Evolutionary conservation across 2,113 vertebrate genomes (phyloP).

Genomic region (Oryzias javanicus): DNA sequence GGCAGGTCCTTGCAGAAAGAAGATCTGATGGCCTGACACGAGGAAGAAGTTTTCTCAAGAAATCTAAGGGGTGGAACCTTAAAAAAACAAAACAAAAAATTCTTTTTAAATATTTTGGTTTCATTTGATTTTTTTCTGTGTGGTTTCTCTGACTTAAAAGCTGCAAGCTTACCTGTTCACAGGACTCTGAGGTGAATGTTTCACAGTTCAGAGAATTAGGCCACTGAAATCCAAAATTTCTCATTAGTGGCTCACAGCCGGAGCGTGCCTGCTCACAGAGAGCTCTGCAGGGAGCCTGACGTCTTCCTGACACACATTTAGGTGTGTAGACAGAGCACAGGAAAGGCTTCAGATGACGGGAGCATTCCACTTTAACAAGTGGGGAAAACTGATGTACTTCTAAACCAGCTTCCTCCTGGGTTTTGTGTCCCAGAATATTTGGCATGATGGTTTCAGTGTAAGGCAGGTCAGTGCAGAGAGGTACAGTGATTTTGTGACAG

Average conservation of each 20-base stretch:
- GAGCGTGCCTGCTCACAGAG: slow-evolving; percentile 83
- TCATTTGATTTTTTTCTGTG: neutral
- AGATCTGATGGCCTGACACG: slow-evolving; percentile 82
- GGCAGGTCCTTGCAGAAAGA: slow-evolving; percentile 81
- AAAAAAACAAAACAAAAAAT: neutral
- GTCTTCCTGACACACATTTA: slow-evolving; percentile 81
- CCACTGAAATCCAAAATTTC: slow-evolving; percentile 82
- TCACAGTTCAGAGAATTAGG: slow-evolving; percentile 81
- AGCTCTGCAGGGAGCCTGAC: slow-evolving; percentile 82
- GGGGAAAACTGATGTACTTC: slow-evolving; percentile 73
- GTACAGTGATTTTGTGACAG: slow-evolving; percentile 82
- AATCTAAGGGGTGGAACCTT: slow-evolving; percentile 1
- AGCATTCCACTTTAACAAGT: slow-evolving; percentile 80
- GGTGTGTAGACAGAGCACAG: slow-evolving; percentile 87
- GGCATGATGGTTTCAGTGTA: slow-evolving; percentile 76
- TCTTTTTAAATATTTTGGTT: neutral
- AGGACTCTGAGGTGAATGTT: slow-evolving; percentile 70
- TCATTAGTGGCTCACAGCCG: slow-evolving; percentile 84
- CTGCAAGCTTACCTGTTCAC: slow-evolving; percentile 39
- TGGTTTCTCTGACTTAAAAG: no score
- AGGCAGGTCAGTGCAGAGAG: slow-evolving; percentile 79
- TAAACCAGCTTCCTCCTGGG: slow-evolving; percentile 64
- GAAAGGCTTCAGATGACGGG: slow-evolving; percentile 83
- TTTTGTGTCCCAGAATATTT: slow-evolving; percentile 77
- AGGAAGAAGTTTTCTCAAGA: slow-evolving; percentile 39